phyloP scores from a whole-genome alignment of 2,797 vertebrate genomes.

The Gobionotothen gibberifrons region DNA sequence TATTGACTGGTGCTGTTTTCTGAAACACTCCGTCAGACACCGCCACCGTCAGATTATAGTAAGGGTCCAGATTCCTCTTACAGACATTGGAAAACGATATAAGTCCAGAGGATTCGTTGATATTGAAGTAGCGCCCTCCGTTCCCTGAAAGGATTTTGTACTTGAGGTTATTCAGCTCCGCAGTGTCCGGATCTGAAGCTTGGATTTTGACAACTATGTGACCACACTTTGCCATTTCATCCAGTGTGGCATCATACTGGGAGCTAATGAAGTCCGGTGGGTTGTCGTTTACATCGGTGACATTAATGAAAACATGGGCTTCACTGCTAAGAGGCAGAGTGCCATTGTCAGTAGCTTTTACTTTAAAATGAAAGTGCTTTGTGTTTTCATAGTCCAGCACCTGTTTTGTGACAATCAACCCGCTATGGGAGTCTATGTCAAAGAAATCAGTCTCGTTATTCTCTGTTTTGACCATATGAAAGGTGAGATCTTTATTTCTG shows the following conservation, averaged over 20 bases:
- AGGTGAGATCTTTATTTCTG: constrained; percentile 89
- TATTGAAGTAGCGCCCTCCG: constrained; percentile 92
- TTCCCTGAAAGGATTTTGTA: constrained; percentile 97
- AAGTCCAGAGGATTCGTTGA: constrained; percentile 93
- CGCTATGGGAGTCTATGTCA: constrained; percentile 86
- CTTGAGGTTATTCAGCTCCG: constrained; percentile 86
- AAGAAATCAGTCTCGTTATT: constrained; percentile 88
- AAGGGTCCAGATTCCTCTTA: constrained; percentile 89
- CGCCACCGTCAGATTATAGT: constrained; percentile 91
- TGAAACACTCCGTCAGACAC: constrained; percentile 96
- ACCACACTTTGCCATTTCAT: constrained; percentile 94
- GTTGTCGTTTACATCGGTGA: constrained; percentile 95
- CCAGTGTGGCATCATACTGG: constrained; percentile 91
- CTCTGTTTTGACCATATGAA: constrained; percentile 84
- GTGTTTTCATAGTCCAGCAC: constrained; percentile 90
- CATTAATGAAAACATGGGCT: constrained; percentile 85
- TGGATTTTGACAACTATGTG: constrained; percentile 96
- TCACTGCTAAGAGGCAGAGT: constrained; percentile 87
- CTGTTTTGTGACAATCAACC: constrained; percentile 87
- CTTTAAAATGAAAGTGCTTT: constrained; percentile 88
- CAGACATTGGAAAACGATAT: constrained; percentile 95
- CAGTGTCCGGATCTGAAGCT: constrained; percentile 91
- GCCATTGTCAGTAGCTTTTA: constrained; percentile 90
- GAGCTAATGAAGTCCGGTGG: constrained; percentile 90
- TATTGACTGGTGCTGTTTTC: constrained; percentile 93